Base-by-base conservation (phyloP, 1,140 invertebrate species). In the Nasonia vitripennis region DNA sequence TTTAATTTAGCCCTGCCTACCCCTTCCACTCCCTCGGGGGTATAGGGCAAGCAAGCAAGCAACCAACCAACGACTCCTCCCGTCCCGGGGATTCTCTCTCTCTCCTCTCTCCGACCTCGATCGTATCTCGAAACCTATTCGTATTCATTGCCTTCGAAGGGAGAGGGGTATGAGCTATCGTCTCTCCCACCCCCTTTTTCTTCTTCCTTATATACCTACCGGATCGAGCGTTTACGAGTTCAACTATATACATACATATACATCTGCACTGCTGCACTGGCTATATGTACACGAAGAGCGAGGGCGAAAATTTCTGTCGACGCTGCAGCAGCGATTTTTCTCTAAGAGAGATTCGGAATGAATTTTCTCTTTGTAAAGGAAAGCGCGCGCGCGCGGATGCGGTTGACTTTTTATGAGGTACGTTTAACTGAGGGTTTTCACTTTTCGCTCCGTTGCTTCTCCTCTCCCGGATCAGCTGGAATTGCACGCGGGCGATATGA, bases 61-160 rank as follows among this genome's bases (percentile, higher is more conserved):
- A 45, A 45, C 0, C 68, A 31, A 70, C 23, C 68, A 71, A 71
- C 55, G 55, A 62, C 83, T 55, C 82, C 77, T 71, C 74, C 67
- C 75, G 71, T 86, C 83, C 84, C 85, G 85, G 34, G 74, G 23
- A 71, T 27, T 34, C 68, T 71, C 73, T 45, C 68, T 71, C 17
- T 71, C 51, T 37, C 77, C 23, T 71, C 31, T 11, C 68, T 31
- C 68, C 68, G 68, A 34, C 91, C 92, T 89, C 91, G 92, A 93
- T 93, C 90, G 91, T 93, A 93, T 93, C 93, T 92, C 89, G 88
- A 92, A 93, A 91, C 90, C 92, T 93, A 93, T 93, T 93, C 93
- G 93, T 93, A 93, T 93, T 93, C 92, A 93, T 93, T 93, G 92
- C 91, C 91, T 91, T 90, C 81, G 83, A 90, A 88, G 88, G 88